Conservation (phyloP, 1,140 invertebrate genomes). For the Trialeurodes vaporariorum region DNA sequence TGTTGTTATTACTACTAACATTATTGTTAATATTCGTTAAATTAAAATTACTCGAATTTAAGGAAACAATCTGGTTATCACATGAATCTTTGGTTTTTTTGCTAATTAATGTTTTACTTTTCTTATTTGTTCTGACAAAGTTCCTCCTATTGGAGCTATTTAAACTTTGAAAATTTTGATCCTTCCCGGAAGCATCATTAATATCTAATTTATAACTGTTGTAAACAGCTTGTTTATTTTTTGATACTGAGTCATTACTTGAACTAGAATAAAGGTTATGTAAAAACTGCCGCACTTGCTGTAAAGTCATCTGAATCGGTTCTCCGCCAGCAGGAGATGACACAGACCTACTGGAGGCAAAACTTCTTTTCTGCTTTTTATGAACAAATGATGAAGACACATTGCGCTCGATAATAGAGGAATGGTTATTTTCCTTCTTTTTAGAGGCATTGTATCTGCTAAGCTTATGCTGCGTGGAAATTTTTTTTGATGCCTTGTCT, state of each 20-base stretch:
- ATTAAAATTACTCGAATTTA: constrained; percentile 12
- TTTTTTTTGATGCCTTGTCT: constrained; percentile 7
- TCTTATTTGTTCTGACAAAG: constrained; percentile 46
- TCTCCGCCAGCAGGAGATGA: constrained; percentile 44
- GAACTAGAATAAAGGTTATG: constrained; percentile 48
- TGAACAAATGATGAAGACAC: background rate
- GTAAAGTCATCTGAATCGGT: constrained; percentile 72
- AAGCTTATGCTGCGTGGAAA: constrained; percentile 5
- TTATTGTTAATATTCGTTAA: constrained; percentile 10
- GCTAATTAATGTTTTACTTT: constrained; percentile 46
- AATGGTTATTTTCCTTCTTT: constrained; percentile 6
- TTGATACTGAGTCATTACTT: constrained; percentile 23
- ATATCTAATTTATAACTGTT: constrained; percentile 30
- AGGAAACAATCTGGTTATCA: constrained; percentile 23
- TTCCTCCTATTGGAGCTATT: constrained; percentile 12
- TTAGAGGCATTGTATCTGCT: constrained; percentile 12
- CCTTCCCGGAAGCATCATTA: constrained; percentile 38
- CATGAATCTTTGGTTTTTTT: constrained; percentile 51
- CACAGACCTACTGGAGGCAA: constrained; percentile 39
- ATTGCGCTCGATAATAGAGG: background rate
- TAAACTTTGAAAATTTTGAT: no score
- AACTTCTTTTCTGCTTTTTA: constrained; percentile 5
- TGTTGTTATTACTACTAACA: constrained; percentile 9
- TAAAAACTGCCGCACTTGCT: constrained; percentile 70
- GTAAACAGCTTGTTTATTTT: constrained; percentile 31